Evolutionary conservation across 1,140 invertebrate genomes (phyloP).

Genomic region (Hetaerina americana): DNA sequence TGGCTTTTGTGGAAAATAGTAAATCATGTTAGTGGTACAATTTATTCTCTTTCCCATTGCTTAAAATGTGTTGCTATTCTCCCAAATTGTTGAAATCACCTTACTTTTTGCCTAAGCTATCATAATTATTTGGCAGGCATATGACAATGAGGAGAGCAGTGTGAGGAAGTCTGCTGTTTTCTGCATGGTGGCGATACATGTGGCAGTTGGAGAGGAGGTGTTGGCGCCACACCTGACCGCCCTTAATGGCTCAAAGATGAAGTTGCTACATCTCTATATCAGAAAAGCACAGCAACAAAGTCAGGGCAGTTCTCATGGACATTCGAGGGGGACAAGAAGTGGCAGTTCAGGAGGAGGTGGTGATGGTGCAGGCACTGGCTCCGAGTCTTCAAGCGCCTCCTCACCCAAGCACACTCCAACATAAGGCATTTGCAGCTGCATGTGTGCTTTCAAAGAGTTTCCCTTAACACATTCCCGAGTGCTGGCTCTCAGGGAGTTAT

Average conservation of each 20-base stretch:
- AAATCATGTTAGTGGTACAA: no score
- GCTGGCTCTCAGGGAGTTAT: no score
- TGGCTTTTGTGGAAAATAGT: no score
- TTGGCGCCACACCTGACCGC: constrained; percentile 63
- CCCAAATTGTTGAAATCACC: constrained; percentile 14
- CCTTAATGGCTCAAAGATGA: constrained; percentile 73
- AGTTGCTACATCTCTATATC: constrained; percentile 59
- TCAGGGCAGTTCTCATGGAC: neutral
- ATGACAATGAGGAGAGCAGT: constrained; percentile 73
- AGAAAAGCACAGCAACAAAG: constrained; percentile 39
- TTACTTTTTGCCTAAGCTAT: constrained; percentile 22
- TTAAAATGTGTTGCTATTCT: no score
- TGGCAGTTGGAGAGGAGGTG: constrained; percentile 67
- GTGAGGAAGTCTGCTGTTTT: constrained; percentile 90
- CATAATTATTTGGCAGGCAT: constrained; percentile 65
- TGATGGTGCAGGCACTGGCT: neutral
- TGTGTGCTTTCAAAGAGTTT: no score
- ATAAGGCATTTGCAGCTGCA: no score
- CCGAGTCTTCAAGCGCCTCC: neutral
- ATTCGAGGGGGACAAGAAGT: neutral
- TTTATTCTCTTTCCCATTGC: constrained; percentile 7
- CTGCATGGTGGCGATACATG: constrained; percentile 85
- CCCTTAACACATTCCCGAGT: no score
- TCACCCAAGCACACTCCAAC: neutral
- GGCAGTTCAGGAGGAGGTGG: neutral